phyloP scores from a whole-genome alignment of 2,888 invertebrate genomes.

The Dexiosoma caninum region DNA sequence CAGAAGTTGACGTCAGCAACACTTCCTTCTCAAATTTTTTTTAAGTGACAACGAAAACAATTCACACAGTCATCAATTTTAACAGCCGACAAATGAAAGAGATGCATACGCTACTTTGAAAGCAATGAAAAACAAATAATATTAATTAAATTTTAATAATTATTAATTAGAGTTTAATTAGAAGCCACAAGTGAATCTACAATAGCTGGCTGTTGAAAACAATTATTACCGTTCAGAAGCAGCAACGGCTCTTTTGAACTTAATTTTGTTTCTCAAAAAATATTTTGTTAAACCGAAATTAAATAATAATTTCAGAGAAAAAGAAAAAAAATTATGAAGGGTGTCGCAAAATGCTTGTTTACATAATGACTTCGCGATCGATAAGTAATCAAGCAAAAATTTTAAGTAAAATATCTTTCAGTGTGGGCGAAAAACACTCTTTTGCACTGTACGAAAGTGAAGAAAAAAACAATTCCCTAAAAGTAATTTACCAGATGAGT shows the following conservation, averaged over 20 bases:
- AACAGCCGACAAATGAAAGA: neutral
- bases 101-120: neutral
- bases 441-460: too few relatives aligned
- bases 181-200: conserved; percentile 1
- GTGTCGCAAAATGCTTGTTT: too few relatives aligned
- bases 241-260: conserved; percentile 25
- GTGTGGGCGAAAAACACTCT: too few relatives aligned
- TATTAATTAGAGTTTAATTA: conserved; percentile 48
- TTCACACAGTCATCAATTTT: neutral
- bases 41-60: neutral
- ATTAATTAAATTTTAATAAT: conserved; percentile 31
- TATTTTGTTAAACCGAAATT: neutral
- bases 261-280: neutral
- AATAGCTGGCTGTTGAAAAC: conserved; percentile 10
- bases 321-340: too few relatives aligned
- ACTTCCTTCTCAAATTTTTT: conserved; percentile 28
- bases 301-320: neutral
- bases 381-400: too few relatives aligned
- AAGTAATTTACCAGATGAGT: too few relatives aligned
- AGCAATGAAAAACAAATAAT: neutral
- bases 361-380: too few relatives aligned
- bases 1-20: neutral
- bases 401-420: too few relatives aligned
- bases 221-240: neutral
- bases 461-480: too few relatives aligned